phyloP scores from a whole-genome alignment of 2,113 vertebrate species.

The Eolophus roseicapilla region DNA sequence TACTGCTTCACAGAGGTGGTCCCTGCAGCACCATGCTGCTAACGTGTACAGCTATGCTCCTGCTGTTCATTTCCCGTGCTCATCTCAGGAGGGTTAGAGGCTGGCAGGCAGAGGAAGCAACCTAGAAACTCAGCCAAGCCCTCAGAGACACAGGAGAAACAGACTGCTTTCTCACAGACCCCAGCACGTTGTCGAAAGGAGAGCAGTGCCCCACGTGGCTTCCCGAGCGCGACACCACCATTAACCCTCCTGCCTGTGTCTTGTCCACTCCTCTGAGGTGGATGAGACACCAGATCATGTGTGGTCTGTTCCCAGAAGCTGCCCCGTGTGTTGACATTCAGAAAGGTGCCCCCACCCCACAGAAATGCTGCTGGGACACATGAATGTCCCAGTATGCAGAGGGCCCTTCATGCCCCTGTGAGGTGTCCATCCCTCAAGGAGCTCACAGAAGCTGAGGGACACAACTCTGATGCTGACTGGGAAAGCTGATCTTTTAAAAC shows the following conservation, averaged over 20 bases:
- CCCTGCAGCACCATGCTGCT: neutral
- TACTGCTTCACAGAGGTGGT: neutral
- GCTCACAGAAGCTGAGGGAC: neutral
- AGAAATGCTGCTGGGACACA: neutral
- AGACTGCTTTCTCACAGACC: neutral
- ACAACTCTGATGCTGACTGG: neutral
- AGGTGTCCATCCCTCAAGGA: neutral
- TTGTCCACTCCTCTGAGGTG: neutral
- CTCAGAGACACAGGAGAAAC: neutral
- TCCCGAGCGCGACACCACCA: rapidly evolving
- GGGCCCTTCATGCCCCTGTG: neutral
- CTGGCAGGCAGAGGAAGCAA: neutral
- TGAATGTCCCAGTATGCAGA: neutral
- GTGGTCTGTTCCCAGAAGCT: neutral
- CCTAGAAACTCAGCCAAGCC: constrained; percentile 19
- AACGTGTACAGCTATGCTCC: neutral
- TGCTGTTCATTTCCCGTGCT: neutral
- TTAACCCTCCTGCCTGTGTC: neutral
- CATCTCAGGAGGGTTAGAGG: neutral
- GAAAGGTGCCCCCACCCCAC: neutral
- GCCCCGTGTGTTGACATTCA: neutral
- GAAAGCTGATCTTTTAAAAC: neutral
- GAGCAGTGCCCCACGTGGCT: rapidly evolving
- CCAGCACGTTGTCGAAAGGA: neutral
- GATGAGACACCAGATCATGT: rapidly evolving